Evolutionary conservation across 2,888 invertebrate genomes (phyloP), one percentile per base, ranked within the genome.

Genomic region (Baronia brevicornis): DNA sequence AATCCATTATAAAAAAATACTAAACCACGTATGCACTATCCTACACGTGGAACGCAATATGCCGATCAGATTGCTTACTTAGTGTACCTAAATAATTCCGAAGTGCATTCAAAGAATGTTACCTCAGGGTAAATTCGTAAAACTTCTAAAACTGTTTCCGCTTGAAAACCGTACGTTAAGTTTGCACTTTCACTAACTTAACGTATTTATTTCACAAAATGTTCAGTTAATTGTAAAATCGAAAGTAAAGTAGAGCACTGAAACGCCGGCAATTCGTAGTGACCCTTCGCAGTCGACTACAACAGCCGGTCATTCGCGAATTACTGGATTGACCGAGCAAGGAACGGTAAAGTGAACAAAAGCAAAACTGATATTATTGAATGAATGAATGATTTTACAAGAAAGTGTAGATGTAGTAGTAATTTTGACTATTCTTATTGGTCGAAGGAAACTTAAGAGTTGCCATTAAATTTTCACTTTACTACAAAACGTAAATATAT

Each of bases 241-340:
- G 59, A 56, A 60, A 48, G 39, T 60, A 37, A 61, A 54, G 33
- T 56, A 39, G 36, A 42, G 60, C 68, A 72, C 71, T 63, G 49
- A 55, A 62, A 64, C 46, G 69, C 77, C 82, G 80, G 77, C 51
- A 54, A 48, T 36, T 41, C 46, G 71, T 68, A 82, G 74, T 75
- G 69, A 73, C 69, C 47, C 54, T 55, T 62, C 47, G 52, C 49
- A 69, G 65, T 64, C 78, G 66, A 78, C 79, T 69, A 73, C 69
- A 28, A 47, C 27, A 33, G 58, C 74, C 78, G 71, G 72, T 62
- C 51, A 44, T 58, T 43, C 70, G 63, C 78, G 71, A 78, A 45
- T 57, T 56, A 80, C 77, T 78, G 60, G 61, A 36, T 29, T n/a
- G n/a, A n/a, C 36, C 37, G 24, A 22, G 36, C 44, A 46, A 31